Percentiles rank a stretch among this genome's conserved stretches.
Conservation (phyloP, 2,113 vertebrate species). For the Peromyscus maniculatus region DNA sequence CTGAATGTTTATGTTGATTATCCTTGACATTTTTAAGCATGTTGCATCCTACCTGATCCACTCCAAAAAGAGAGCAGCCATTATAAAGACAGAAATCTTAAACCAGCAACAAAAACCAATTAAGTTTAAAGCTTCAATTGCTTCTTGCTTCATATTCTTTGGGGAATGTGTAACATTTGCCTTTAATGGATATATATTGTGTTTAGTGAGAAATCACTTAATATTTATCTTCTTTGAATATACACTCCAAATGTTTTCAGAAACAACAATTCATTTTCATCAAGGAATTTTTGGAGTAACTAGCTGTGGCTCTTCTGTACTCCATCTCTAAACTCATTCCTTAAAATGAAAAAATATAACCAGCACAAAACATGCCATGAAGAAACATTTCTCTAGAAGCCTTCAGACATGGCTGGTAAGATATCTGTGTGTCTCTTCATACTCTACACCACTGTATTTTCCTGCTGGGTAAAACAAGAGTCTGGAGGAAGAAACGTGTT, state of each 20-base stretch:
- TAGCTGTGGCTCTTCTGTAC: not conserved
- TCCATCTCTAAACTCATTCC: not conserved
- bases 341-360: slow-evolving; percentile 18
- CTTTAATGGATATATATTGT: slow-evolving; percentile 26
- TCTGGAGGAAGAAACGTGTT: slow-evolving; percentile 52
- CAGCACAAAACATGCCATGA: not conserved
- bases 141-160: slow-evolving; percentile 59
- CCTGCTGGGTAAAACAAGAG: slow-evolving; percentile 38
- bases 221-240: slow-evolving; percentile 54
- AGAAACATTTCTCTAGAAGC: not conserved
- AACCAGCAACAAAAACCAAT: slow-evolving; percentile 57
- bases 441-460: not conserved
- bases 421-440: not conserved
- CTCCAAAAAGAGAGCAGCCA: not conserved
- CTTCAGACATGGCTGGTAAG: not conserved
- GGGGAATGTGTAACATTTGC: slow-evolving; percentile 1
- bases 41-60: not conserved
- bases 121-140: slow-evolving; percentile 47
- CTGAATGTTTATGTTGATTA: not conserved
- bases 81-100: slow-evolving; percentile 6
- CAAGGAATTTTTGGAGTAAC: not conserved
- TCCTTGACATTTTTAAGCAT: not conserved
- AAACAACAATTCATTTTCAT: slow-evolving; percentile 49
- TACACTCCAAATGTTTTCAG: slow-evolving; percentile 50
- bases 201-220: slow-evolving; percentile 54